phyloP scores from a whole-genome alignment of 1,140 invertebrate genomes.

The Physella acuta region DNA sequence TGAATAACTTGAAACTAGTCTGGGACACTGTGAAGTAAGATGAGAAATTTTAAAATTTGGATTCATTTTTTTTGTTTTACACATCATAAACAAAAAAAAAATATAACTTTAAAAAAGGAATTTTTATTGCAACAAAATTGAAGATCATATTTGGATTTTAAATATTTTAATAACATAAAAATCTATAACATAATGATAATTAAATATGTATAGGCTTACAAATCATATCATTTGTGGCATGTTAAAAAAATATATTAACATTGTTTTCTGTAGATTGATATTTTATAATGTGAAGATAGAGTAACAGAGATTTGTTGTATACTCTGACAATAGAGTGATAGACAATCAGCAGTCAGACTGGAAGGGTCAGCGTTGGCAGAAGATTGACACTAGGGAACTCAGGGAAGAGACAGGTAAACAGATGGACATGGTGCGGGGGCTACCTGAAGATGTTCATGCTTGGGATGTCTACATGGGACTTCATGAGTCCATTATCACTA shows the following conservation, averaged over 20 bases:
- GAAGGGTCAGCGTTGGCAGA: conserved; percentile 60
- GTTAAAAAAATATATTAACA: no score
- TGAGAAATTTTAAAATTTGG: not conserved
- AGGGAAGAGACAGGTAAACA: conserved; percentile 56
- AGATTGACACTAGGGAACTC: conserved; percentile 56
- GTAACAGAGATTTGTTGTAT: no score
- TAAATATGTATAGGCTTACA: no score
- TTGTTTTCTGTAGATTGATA: no score
- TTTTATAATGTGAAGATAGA: no score
- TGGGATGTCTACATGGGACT: conserved; percentile 59
- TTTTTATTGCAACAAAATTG: no score
- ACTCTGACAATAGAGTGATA: conserved; percentile 44
- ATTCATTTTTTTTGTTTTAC: not conserved
- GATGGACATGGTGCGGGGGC: conserved; percentile 49
- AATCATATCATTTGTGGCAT: no score
- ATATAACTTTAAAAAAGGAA: no score
- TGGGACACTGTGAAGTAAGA: conserved; percentile 56
- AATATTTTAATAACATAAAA: no score
- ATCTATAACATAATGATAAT: no score
- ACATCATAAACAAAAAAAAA: not conserved
- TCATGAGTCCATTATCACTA: conserved; percentile 54
- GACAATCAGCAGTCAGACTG: conserved; percentile 57
- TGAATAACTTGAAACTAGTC: conserved; percentile 56
- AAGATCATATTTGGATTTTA: no score
- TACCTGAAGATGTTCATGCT: conserved; percentile 52